Percentiles rank a stretch among this genome's conserved stretches.
Evolutionary conservation across 2,888 invertebrate species (phyloP).

Genomic region (Chironomus tentans): DNA sequence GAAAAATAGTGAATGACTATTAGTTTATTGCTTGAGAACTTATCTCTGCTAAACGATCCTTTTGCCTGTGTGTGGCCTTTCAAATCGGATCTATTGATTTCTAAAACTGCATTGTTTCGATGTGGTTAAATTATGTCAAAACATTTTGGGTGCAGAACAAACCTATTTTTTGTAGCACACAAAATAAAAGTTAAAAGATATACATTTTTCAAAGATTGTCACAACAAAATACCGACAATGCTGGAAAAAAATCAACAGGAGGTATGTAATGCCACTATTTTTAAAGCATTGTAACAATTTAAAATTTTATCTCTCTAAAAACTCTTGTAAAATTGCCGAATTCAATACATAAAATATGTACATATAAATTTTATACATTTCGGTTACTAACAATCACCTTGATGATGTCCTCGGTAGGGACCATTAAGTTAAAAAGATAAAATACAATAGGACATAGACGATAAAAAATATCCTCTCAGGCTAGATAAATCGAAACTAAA

Average conservation of each 20-base stretch:
- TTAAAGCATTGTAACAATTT: not conserved
- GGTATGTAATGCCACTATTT: constrained; percentile 25
- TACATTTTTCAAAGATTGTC: constrained; percentile 22
- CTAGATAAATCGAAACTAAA: not conserved
- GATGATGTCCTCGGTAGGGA: constrained; percentile 21
- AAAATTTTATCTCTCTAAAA: not conserved
- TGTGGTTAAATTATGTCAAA: constrained; percentile 26
- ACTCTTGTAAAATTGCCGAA: not conserved
- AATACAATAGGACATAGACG: not conserved
- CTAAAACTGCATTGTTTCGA: constrained; percentile 16
- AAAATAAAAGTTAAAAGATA: not conserved
- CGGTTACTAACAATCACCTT: constrained; percentile 17
- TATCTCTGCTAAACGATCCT: not conserved
- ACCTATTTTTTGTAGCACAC: not conserved
- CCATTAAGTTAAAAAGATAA: not conserved
- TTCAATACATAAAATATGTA: not conserved
- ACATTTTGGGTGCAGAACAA: constrained; percentile 15
- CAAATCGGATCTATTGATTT: constrained; percentile 3
- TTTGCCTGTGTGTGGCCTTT: not conserved
- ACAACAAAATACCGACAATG: constrained; percentile 19
- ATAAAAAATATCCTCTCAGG: not conserved
- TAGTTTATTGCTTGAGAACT: not conserved
- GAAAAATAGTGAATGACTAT: too few species aligned
- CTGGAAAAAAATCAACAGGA: constrained; percentile 21
- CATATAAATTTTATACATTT: not conserved